Percentiles rank a stretch among this genome's conserved stretches.
Evolutionary conservation across 2,113 vertebrate genomes (phyloP).

Genomic region (Lepisosteus oculatus): DNA sequence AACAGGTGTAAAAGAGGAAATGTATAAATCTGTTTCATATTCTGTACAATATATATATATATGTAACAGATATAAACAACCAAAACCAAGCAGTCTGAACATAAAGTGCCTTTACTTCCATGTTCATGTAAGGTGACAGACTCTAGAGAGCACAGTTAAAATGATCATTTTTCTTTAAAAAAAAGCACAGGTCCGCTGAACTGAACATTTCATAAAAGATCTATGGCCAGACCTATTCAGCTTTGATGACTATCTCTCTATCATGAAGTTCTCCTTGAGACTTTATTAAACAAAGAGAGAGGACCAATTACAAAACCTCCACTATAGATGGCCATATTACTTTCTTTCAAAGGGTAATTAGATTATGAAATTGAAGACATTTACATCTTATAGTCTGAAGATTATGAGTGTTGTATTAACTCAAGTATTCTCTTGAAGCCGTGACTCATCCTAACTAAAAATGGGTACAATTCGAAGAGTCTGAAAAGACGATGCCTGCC

Average conservation of each 20-base stretch:
- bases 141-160: no score
- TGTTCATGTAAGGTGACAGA: no score
- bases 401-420: background rate
- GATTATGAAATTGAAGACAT: conserved; percentile 3
- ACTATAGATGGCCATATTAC: background rate
- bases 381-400: conserved; percentile 10
- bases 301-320: conserved; percentile 10
- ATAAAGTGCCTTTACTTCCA: no score
- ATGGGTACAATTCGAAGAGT: background rate
- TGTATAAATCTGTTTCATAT: no score
- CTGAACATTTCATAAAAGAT: no score
- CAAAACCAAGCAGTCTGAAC: no score
- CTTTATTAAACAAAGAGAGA: background rate
- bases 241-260: background rate
- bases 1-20: no score
- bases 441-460: conserved; percentile 6
- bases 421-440: background rate
- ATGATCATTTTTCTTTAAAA: no score
- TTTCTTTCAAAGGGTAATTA: conserved; percentile 6
- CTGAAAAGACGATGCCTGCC: background rate
- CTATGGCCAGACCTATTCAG: background rate
- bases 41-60: no score
- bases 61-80: no score
- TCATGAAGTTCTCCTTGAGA: background rate
- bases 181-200: no score